Evolutionary conservation across 2,888 invertebrate genomes (phyloP).

Genomic region (Diplazon laetatorius): DNA sequence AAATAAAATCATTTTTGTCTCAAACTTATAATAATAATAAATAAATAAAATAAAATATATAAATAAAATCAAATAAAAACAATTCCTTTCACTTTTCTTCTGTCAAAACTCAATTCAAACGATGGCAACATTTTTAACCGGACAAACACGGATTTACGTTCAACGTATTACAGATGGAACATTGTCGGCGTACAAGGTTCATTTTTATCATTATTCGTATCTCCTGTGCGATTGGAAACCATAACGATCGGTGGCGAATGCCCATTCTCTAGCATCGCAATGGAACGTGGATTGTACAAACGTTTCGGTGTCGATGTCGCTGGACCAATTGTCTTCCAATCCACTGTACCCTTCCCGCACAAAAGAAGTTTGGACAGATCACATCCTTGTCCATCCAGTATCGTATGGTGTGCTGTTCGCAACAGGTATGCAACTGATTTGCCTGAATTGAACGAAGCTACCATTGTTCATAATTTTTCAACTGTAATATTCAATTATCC

Average conservation of each 20-base stretch:
- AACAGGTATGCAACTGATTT: slow-evolving; percentile 76
- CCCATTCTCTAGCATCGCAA: slow-evolving; percentile 85
- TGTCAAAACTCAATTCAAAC: too few species aligned
- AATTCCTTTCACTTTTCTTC: too few species aligned
- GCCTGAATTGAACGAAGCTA: background rate
- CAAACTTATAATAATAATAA: too few species aligned
- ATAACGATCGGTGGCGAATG: slow-evolving; percentile 88
- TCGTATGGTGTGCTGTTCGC: slow-evolving; percentile 85
- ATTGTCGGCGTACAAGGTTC: slow-evolving; percentile 93
- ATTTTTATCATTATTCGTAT: slow-evolving; percentile 87
- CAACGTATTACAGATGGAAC: slow-evolving; percentile 87
- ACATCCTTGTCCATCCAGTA: slow-evolving; percentile 85
- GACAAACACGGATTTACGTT: too few species aligned
- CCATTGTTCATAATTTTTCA: too few species aligned
- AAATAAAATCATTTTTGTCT: too few species aligned
- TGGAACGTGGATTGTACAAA: slow-evolving; percentile 84
- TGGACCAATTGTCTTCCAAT: slow-evolving; percentile 77
- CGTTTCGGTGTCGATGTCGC: slow-evolving; percentile 76
- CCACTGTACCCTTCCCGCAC: slow-evolving; percentile 81
- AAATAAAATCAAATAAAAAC: too few species aligned
- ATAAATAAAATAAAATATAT: too few species aligned
- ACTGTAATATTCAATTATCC: too few species aligned
- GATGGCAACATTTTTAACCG: too few species aligned
- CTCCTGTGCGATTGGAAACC: slow-evolving; percentile 88
- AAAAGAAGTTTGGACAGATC: slow-evolving; percentile 79